Evolutionary conservation across 2,113 vertebrate genomes (phyloP), one percentile per base, ranked within the genome.

Genomic region (Psephotus haematonotus): DNA sequence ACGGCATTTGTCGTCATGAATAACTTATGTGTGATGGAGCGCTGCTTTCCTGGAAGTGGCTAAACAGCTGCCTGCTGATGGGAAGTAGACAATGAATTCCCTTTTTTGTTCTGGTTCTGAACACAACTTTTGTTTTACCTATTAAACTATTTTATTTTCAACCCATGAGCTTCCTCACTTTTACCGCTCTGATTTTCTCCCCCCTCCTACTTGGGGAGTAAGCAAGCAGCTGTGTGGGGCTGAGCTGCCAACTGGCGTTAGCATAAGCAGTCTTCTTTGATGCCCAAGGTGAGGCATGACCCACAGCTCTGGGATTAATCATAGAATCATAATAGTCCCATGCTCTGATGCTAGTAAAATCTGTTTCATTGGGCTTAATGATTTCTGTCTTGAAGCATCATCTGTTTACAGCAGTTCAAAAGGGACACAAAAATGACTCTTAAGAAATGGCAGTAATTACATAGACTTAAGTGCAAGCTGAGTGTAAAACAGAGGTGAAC

Each of bases 201-300:
- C 11, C 24, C 13, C 6, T 43, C 8, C 17, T n/a, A 11, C 4
- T 1, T 7, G 8, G 4, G 6, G 2, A 37, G 10, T 71, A n/a
- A 57, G 15, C 1, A 0, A 83, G 27, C 3, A 7, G 13, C 19
- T 64, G 16, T 31, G 35, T 62, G 53, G 10, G 23, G 29, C 13
- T 74, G 41, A 70, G 33, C 29, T 82, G 25, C 13, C 24, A 37
- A 15, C 4, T 1, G 3, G 6, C 13, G 1, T 70, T 52, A 29
- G 27, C 23, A 62, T 9, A 19, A 64, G 20, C 8, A 70, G 11
- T 31, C 4, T 1, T 75, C 52, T 53, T 4, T 67, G 19, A 6
- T 43, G 3, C 2, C 17, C 24, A 85, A 0, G 0, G 1, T 6
- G 57, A 31, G 17, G 6, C 35, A 37, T 0, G 2, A 44, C 9